Conservation (phyloP, 2,113 vertebrate genomes). For the Natator depressus region DNA sequence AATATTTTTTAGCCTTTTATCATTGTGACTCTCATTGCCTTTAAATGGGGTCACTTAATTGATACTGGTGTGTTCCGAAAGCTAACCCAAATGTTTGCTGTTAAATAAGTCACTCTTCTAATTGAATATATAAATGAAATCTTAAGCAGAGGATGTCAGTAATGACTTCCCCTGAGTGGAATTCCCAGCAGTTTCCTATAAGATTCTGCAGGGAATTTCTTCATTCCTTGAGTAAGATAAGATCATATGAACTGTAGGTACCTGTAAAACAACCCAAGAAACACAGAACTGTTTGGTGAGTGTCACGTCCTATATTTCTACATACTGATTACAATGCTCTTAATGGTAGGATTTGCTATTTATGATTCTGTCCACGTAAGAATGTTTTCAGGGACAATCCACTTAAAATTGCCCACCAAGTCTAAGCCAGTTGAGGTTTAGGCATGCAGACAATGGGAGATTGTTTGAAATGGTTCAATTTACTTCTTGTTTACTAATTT, state of each 20-base stretch:
- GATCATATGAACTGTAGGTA: background rate
- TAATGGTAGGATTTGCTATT: background rate
- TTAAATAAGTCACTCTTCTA: background rate
- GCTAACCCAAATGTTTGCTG: background rate
- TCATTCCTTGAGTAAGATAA: rapidly evolving
- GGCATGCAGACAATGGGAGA: background rate
- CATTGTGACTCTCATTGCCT: background rate
- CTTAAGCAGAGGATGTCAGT: background rate
- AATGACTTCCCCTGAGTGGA: background rate
- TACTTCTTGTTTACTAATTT: background rate
- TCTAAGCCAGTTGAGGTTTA: background rate
- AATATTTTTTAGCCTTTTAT: background rate
- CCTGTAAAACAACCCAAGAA: background rate
- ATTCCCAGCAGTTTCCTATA: rapidly evolving
- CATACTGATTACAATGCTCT: background rate
- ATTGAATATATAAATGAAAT: background rate
- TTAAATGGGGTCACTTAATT: background rate
- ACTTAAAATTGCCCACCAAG: background rate
- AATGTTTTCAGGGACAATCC: background rate
- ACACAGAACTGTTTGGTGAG: background rate
- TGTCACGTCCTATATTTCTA: background rate
- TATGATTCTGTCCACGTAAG: background rate
- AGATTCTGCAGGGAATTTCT: background rate
- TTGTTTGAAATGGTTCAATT: background rate
- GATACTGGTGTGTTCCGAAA: background rate